These are phyloP conservation scores for Drosophila sechellia DNA, from an alignment of 1,140 invertebrate species.

Conservation along the genomic window DNA sequence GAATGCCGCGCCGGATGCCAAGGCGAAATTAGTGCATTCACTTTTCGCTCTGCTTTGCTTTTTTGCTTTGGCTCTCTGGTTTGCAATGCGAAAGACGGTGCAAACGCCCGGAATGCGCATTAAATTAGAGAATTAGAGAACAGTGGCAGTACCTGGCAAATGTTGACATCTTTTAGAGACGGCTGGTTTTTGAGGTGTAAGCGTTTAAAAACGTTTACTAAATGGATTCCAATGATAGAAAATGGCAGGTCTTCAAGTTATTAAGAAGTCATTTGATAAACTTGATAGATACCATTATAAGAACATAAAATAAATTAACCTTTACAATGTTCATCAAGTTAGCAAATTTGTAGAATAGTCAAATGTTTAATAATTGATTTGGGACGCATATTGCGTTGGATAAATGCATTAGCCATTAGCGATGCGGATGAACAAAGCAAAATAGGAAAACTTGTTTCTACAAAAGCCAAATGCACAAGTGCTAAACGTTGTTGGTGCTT, in stretches of 20 bases:
- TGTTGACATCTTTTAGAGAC: conserved; percentile 8
- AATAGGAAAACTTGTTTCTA: conserved; percentile 57
- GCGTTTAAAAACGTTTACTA: too few species aligned
- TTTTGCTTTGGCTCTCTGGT: conserved; percentile 41
- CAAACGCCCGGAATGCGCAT: conserved; percentile 26
- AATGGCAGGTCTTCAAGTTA: too few species aligned
- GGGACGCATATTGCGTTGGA: background rate
- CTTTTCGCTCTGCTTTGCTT: conserved; percentile 69
- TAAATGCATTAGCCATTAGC: conserved; percentile 1
- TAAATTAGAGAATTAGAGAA: conserved; percentile 48
- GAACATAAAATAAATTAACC: too few species aligned
- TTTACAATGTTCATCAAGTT: too few species aligned
- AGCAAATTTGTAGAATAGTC: too few species aligned
- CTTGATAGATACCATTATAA: too few species aligned
- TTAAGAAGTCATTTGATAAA: too few species aligned
- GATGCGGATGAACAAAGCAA: conserved; percentile 28
- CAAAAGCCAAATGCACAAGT: conserved; percentile 55
- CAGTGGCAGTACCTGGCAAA: conserved; percentile 31
- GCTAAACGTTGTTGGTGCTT: conserved; percentile 31
- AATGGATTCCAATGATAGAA: too few species aligned
- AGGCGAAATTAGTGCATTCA: conserved; percentile 84
- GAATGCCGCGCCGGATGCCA: conserved; percentile 77
- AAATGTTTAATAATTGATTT: background rate
- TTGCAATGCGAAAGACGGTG: conserved; percentile 53
- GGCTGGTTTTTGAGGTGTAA: too few species aligned